Evolutionary conservation across 2,888 invertebrate species (phyloP).

Genomic region (Torymus auratus): DNA sequence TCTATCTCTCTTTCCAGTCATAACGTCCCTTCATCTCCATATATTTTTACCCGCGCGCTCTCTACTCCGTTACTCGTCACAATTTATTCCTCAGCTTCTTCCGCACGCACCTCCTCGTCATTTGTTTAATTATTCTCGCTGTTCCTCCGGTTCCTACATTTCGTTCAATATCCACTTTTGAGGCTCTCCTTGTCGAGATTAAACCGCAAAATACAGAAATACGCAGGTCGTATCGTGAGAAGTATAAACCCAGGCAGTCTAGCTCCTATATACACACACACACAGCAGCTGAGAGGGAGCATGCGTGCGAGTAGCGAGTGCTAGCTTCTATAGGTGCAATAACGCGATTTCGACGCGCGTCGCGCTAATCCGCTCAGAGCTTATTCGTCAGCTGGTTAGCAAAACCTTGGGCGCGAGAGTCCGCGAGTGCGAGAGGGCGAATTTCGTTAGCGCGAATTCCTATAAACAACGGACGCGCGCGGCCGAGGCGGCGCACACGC

Average conservation of each 20-base stretch:
- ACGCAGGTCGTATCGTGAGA: no score
- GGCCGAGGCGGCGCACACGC: not conserved
- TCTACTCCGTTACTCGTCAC: not conserved
- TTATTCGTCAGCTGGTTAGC: slow-evolving; percentile 64
- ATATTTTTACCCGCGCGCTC: slow-evolving; percentile 23
- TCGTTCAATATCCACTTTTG: not conserved
- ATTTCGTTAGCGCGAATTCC: slow-evolving; percentile 41
- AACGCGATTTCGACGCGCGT: slow-evolving; percentile 68
- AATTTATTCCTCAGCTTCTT: slow-evolving; percentile 16
- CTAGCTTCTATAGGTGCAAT: slow-evolving; percentile 63
- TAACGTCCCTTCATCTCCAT: slow-evolving; percentile 6
- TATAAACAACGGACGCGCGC: slow-evolving; percentile 36
- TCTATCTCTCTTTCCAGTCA: slow-evolving; percentile 53
- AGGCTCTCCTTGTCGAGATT: no score
- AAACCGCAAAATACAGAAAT: not conserved
- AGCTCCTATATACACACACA: not conserved
- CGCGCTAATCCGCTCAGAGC: slow-evolving; percentile 69
- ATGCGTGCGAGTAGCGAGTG: no score
- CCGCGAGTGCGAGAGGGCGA: slow-evolving; percentile 1
- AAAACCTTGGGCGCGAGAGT: slow-evolving; percentile 58
- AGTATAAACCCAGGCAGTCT: not conserved
- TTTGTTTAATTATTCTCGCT: slow-evolving; percentile 39
- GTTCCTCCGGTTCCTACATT: not conserved
- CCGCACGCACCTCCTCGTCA: not conserved
- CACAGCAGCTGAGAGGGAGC: no score